Evolutionary conservation across 2,113 vertebrate genomes (phyloP), one percentile per base, ranked within the genome.

Genomic region (Mormyrus iriodes): DNA sequence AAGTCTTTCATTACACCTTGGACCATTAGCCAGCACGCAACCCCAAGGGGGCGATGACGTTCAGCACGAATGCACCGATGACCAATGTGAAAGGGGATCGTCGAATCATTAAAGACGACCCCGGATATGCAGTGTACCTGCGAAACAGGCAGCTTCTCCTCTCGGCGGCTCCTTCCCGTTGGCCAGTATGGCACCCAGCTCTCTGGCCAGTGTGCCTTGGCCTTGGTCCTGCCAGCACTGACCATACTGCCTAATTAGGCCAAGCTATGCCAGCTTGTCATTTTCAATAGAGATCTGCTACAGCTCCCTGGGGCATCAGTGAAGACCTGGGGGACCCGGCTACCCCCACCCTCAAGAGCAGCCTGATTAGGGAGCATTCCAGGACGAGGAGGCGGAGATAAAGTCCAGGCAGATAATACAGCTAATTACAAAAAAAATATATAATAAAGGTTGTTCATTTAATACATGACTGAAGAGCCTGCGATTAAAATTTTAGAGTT

Each of bases 231-330:
- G 73, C 61, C 61, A 69, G 10, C 27, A 79, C 35, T 79, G 31
- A 79, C 35, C 73, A 79, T 39, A 1, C 73, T 79, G 73, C 73
- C 73, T 19, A 79, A 79, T 42, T 42, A 35, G 35, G 35, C 73
- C 35, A 17, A 42, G 31, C 48, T 49, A 85, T 49, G 46, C 83
- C 46, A 85, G 48, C 83, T 27, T 24, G 48, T 85, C 48, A 4
- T 4, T 85, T 85, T 48, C 48, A 85, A 85, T 85, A 49, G 48
- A 27, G 83, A 49, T 48, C 83, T 85, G 83, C 83, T 85, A 51
- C n/a, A 5, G 44, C 6, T 85, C 46, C 48, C 83, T 10, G 4
- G n/a, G 44, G 46, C 46, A 15, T 27, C 83, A 51, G 6, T 2
- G n/a, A 24, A 46, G 44, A 51, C 44, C 9, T 27, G 48, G 83